A percentile compares a stretch with the other conserved stretches of the same genome.
Conservation (phyloP, 1,140 invertebrate species). For the Fopius arisanus region DNA sequence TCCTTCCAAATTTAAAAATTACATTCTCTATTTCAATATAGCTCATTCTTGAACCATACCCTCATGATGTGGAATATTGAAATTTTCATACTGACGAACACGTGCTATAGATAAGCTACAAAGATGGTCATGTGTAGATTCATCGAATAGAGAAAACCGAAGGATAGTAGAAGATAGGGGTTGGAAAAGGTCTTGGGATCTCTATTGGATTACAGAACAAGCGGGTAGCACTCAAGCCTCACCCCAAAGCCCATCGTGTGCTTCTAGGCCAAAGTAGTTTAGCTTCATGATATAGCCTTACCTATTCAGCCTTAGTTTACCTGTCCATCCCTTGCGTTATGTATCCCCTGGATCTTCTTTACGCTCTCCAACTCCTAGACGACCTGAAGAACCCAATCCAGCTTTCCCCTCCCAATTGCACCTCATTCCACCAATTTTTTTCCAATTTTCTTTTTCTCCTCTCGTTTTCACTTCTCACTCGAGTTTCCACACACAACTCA, state of each 20-base stretch:
- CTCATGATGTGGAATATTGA: constrained; percentile 43
- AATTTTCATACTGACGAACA: constrained; percentile 44
- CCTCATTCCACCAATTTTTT: constrained; percentile 7
- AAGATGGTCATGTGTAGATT: constrained; percentile 33
- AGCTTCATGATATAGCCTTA: constrained; percentile 51
- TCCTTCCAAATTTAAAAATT: background rate
- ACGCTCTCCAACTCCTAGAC: constrained; percentile 6
- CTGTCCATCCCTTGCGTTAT: constrained; percentile 51
- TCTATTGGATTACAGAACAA: constrained; percentile 55
- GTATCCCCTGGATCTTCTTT: constrained; percentile 43
- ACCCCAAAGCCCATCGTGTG: constrained; percentile 35
- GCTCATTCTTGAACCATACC: constrained; percentile 19
- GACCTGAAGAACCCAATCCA: background rate
- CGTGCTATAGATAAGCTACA: constrained; percentile 19
- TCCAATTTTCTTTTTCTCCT: background rate
- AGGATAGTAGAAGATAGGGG: background rate
- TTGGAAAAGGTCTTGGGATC: constrained; percentile 48
- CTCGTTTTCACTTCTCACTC: background rate
- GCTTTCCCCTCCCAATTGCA: background rate
- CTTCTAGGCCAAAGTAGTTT: constrained; percentile 49
- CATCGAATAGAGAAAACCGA: constrained; percentile 20
- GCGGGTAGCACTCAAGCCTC: constrained; percentile 51
- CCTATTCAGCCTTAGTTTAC: constrained; percentile 46
- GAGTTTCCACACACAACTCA: constrained; percentile 7
- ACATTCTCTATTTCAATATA: background rate